These are phyloP conservation scores for Callosobruchus maculatus DNA, from an alignment of 2,888 invertebrate species.

Conservation along the genomic window DNA sequence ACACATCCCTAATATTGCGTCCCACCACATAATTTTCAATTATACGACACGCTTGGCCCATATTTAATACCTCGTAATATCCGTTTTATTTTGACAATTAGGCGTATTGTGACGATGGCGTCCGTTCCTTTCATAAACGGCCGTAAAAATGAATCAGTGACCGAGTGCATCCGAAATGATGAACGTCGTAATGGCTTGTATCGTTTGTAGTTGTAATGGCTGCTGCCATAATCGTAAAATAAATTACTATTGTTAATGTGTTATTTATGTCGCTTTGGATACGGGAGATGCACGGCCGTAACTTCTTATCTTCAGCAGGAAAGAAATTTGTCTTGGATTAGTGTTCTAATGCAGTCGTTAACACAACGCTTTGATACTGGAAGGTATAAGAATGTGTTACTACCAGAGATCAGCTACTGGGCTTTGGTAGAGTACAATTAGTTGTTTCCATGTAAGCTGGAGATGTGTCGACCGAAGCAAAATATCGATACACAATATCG, in stretches of 20 bases:
- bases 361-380: neutral
- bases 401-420: neutral
- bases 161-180: conserved; percentile 15
- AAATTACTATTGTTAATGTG: neutral
- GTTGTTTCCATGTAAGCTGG: neutral
- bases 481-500: too few species aligned
- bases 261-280: neutral
- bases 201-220: conserved; percentile 7
- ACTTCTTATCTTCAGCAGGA: neutral
- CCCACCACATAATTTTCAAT: neutral
- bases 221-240: neutral
- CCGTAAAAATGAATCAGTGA: conserved; percentile 15
- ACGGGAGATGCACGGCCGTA: neutral
- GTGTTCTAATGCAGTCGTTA: neutral
- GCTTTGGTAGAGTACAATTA: neutral
- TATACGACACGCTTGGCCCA: neutral
- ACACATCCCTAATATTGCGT: neutral
- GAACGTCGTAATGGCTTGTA: conserved; percentile 13
- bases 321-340: neutral
- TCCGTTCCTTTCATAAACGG: conserved; percentile 18
- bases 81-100: conserved; percentile 24
- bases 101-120: conserved; percentile 32
- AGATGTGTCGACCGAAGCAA: too few species aligned
- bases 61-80: neutral
- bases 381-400: neutral